phyloP scores from a whole-genome alignment of 1,140 invertebrate species.

The Parasteatoda tepidariorum region DNA sequence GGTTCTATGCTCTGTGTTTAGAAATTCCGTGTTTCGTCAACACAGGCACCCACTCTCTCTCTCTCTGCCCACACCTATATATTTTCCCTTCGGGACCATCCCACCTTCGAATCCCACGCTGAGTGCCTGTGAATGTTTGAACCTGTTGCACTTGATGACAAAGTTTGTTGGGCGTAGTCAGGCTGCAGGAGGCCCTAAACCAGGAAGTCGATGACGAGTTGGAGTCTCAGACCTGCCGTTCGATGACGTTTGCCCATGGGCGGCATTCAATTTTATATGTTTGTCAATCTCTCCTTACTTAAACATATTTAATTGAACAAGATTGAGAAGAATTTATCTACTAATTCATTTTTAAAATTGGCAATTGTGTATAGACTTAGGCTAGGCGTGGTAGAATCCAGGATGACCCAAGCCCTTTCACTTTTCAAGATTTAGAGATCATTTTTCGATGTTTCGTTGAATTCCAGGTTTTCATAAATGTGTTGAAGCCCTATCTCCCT shows the following conservation, averaged over 20 bases:
- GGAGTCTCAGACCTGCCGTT: not conserved
- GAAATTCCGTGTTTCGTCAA: constrained; percentile 24
- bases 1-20: not conserved
- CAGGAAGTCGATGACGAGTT: constrained; percentile 32
- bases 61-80: not conserved
- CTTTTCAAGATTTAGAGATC: too few species aligned
- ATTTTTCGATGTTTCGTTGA: too few species aligned
- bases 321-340: too few species aligned
- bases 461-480: too few species aligned
- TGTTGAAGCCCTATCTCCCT: too few species aligned
- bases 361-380: too few species aligned
- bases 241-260: not conserved
- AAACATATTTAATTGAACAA: too few species aligned
- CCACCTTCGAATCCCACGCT: not conserved
- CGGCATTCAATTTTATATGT: not conserved
- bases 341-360: too few species aligned
- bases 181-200: constrained; percentile 30
- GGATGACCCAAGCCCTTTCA: too few species aligned
- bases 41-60: not conserved
- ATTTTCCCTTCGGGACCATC: not conserved
- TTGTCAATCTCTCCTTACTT: not conserved
- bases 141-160: not conserved
- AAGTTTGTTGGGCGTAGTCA: not conserved
- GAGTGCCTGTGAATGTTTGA: not conserved
- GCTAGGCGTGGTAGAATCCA: too few species aligned